Evolutionary conservation across 2,888 invertebrate genomes (phyloP), one percentile per base, ranked within the genome.

Genomic region (Neoaliturus tenellus): DNA sequence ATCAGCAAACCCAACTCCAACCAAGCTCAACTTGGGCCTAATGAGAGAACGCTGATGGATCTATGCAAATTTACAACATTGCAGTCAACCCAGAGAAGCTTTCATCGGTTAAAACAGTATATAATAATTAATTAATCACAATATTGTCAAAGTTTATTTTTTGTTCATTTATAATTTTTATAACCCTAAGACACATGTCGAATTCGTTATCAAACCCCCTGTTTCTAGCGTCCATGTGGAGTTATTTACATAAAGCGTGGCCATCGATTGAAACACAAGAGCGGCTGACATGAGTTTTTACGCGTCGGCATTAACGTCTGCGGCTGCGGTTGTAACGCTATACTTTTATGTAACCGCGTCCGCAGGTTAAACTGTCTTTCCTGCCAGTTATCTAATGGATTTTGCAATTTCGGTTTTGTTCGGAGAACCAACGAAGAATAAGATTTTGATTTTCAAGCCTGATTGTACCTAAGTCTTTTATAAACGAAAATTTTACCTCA

Each of bases 241-340:
- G 48, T 14, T 48, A 48, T 48, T 48, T 3, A 17, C 48, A 48
- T n/a, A 17, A 17, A 4, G 12, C 48, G 48, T 35, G 23, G 51
- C 12, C 62, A 62, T 62, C 14, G 62, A 12, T 62, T 62, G 62
- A 28, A 62, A 55, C 55, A 23, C 20, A 23, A 51, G 51, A 51
- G n/a, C 62, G 71, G 20, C 25, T 28, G 31, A 75, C 75, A 75
- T 75, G 48, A 25, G 75, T 75, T 75, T 75, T 75, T 75, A 75
- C 75, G 23, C 35, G 41, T 75, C 48, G 28, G 17, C 75, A 48
- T 48, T 48, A 28, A 25, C 44, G 39, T 75, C 20, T 75, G 28
- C 25, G 48, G 35, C 48, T 48, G 75, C 25, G 75, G 75, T 44
- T 75, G 75, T 17, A 41, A 75, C 75, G 3, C 12, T 25, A 75